Conservation (phyloP, 2,113 vertebrate genomes). For the crab-eating macaque (Macaca fascicularis) region T2T-MFA8v1.1 NC_088379.1:56829001-56829500, state of each 20-base stretch:
- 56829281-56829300: no score
- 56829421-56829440: background rate
- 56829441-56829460: background rate
- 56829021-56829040: background rate
- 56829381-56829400: background rate
- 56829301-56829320: background rate
- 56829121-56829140: slow-evolving; percentile 28
- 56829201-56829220: background rate
- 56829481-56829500: background rate
- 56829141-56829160: background rate
- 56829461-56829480: background rate
- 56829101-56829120: background rate
- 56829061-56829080: background rate
- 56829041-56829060: background rate
- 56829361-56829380: background rate
- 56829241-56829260: background rate
- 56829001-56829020: background rate
- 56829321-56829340: background rate
- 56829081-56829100: background rate
- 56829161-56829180: background rate
- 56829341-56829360: background rate
- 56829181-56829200: background rate
- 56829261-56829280: no score
- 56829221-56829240: background rate
- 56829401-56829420: background rate